Evolutionary conservation across 2,888 invertebrate species (phyloP).

Genomic region (Melinaea menophilus): DNA sequence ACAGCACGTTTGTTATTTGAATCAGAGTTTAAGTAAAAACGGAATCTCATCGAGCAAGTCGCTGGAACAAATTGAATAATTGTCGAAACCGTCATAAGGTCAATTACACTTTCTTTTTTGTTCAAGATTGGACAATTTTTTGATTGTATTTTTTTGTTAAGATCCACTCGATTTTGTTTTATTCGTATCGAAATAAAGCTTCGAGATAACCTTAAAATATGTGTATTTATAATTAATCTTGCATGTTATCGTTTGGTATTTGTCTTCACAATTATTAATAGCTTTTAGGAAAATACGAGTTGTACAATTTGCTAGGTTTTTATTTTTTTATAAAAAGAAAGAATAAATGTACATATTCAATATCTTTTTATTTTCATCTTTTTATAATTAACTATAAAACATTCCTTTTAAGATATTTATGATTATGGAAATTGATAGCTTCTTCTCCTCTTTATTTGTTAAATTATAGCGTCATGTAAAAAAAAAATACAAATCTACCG

Average conservation of each 20-base stretch:
- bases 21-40: slow-evolving; percentile 16
- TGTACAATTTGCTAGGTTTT: slow-evolving; percentile 6
- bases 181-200: background rate
- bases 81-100: slow-evolving; percentile 23
- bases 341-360: slow-evolving; percentile 23
- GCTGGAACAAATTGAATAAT: slow-evolving; percentile 16
- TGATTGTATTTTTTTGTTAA: background rate
- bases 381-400: slow-evolving; percentile 6
- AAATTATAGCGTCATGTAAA: background rate
- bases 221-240: too few species aligned
- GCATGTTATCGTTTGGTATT: background rate
- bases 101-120: slow-evolving; percentile 14
- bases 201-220: too few species aligned
- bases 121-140: slow-evolving; percentile 1
- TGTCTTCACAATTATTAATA: too few species aligned
- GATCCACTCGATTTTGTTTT: background rate
- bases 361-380: background rate
- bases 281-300: background rate
- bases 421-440: too few species aligned
- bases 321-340: slow-evolving; percentile 8
- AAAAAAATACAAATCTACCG: background rate
- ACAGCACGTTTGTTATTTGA: slow-evolving; percentile 7
- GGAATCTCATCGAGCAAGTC: slow-evolving; percentile 9
- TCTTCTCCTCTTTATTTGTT: too few species aligned
- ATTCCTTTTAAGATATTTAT: background rate